Conservation (phyloP, 2,888 invertebrate species). For the Dascillus cervinus region DNA sequence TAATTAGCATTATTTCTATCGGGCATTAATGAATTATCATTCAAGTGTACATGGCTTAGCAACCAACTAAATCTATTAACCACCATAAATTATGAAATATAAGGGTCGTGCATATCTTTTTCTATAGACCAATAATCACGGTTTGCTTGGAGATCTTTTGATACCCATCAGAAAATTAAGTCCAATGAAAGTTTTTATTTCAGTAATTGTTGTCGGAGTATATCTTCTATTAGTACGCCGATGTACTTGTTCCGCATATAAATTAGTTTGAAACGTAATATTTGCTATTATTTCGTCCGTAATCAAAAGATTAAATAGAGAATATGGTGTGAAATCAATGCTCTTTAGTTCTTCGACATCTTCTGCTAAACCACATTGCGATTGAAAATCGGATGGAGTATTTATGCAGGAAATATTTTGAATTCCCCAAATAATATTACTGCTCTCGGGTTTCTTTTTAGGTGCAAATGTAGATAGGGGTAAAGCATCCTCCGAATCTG, state of each 20-base stretch:
- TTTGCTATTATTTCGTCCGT: neutral
- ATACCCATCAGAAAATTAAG: constrained; percentile 5
- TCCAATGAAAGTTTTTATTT: constrained; percentile 4
- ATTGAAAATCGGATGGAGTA: neutral
- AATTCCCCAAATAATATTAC: neutral
- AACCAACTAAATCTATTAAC: constrained; percentile 4
- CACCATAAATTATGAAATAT: constrained; percentile 2
- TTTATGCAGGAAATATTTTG: neutral
- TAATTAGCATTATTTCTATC: constrained; percentile 1
- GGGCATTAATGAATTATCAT: constrained; percentile 1
- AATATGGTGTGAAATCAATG: neutral
- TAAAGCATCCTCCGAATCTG: neutral
- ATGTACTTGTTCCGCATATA: constrained; percentile 1
- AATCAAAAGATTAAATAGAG: neutral
- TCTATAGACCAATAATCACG: constrained; percentile 1
- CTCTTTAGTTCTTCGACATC: too few relatives aligned
- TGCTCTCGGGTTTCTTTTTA: neutral
- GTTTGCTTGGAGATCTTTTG: constrained; percentile 2
- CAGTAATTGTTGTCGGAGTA: neutral
- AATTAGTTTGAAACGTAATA: constrained; percentile 1
- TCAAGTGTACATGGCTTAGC: constrained; percentile 1
- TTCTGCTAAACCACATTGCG: neutral
- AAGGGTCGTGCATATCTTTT: constrained; percentile 4
- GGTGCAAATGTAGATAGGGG: neutral
- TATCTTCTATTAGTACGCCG: neutral